phyloP scores from a whole-genome alignment of 2,113 vertebrate species.

The Cyprinus carpio region DNA sequence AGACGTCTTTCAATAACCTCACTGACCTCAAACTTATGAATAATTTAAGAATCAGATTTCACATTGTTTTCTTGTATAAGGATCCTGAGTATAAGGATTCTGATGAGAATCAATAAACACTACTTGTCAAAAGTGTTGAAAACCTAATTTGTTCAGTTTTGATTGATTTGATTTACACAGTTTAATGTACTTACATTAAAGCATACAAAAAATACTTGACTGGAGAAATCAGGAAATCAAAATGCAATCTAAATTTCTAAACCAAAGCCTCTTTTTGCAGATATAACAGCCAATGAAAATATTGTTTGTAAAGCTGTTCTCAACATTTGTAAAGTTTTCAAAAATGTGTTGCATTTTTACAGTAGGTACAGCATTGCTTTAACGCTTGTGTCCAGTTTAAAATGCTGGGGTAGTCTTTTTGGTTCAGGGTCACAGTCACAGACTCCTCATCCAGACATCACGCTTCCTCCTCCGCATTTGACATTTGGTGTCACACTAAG shows the following conservation, averaged over 20 bases:
- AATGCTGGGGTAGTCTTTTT: conserved; percentile 15
- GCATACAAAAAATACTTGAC: no score
- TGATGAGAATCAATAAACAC: no score
- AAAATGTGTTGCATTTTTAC: neutral
- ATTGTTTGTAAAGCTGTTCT: neutral
- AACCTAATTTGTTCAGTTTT: neutral
- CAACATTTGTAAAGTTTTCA: neutral
- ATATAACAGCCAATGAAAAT: neutral
- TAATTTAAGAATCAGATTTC: no score
- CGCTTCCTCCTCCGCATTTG: conserved; percentile 1
- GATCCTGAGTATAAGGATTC: neutral
- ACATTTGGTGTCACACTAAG: conserved; percentile 18
- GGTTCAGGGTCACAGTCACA: neutral
- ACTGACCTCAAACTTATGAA: no score
- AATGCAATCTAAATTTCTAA: neutral
- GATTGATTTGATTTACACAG: neutral
- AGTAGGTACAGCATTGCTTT: neutral
- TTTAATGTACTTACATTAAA: neutral
- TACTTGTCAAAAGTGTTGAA: no score
- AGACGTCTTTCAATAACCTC: no score
- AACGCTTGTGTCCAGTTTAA: neutral
- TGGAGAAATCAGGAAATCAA: neutral
- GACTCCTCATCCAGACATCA: neutral
- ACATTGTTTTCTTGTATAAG: neutral
- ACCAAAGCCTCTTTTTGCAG: neutral